Conservation (phyloP, 2,888 invertebrate genomes). For the Xestia rhomboidea region DNA sequence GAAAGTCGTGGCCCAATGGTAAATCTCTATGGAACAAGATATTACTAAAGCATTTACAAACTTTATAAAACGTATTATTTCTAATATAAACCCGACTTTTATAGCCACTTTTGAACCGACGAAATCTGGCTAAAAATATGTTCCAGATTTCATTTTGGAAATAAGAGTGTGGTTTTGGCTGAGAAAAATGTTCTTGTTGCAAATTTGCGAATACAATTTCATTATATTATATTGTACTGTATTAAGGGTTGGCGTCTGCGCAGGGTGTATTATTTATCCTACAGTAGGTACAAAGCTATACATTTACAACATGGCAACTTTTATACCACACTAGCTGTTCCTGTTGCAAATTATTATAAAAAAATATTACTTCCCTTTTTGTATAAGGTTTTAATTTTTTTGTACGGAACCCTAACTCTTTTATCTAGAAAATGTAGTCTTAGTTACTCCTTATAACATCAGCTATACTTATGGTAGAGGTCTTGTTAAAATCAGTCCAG, state of each 20-base stretch:
- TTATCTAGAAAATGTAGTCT: too few relatives aligned
- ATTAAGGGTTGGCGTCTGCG: not conserved
- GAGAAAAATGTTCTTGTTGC: not conserved
- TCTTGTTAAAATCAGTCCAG: too few relatives aligned
- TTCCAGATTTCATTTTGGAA: constrained; percentile 1
- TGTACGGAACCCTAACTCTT: too few relatives aligned
- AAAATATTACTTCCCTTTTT: too few relatives aligned
- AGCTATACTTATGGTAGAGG: too few relatives aligned
- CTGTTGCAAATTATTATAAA: too few relatives aligned
- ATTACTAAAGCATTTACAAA: not conserved
- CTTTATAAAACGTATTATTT: constrained; percentile 23
- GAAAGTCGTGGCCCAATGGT: not conserved
- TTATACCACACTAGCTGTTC: not conserved
- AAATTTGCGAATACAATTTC: not conserved
- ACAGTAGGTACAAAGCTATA: not conserved
- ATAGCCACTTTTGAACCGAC: not conserved
- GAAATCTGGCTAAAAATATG: not conserved
- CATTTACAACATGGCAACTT: not conserved
- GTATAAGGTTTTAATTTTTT: too few relatives aligned
- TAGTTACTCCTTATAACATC: too few relatives aligned
- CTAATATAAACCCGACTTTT: constrained; percentile 15
- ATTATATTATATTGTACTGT: not conserved
- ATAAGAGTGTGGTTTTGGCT: not conserved
- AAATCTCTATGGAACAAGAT: not conserved
- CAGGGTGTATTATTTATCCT: not conserved